Base-by-base conservation (phyloP, 2,888 invertebrate genomes). In the Drosophila algonquin region DNA sequence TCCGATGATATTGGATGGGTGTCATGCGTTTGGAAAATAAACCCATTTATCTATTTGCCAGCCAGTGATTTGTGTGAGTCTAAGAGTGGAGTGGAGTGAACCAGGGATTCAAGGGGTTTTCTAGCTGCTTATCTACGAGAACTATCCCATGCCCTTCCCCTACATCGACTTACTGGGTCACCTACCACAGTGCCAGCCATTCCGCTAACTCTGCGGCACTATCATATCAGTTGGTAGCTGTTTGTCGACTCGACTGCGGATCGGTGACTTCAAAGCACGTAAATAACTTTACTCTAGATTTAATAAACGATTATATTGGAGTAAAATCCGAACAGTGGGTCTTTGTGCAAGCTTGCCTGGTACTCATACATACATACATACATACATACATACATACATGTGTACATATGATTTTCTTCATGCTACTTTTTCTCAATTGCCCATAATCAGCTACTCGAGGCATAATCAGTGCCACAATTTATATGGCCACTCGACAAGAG, bases 261-360 rank as follows among this genome's bases (percentile, higher is more conserved):
- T 57, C 83, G 83, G 87, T 18, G 27, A 74, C 70, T 73, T 87
- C 80, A 84, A 84, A 84, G 85, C 46, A 46, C 10, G 48, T 32
- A 84, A 84, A 81, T 87, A 84, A 79, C 80, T 87, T 84, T 84
- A 78, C 87, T 85, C 82, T 85, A 81, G 83, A 84, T 84, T 84
- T 84, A 84, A 85, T 76, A 84, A 84, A 75, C 83, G 83, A 87
- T 84, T 84, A 84, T 80, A 74, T 73, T 75, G 85, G 82, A 80
- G 82, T 85, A 80, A 81, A 77, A 77, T 77, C 80, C 68, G 53
- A 60, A 57, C 62, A 71, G 70, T 14, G 48, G 55, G 53, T 61
- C 57, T 69, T 65, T 69, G 60, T 27, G 44, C 67, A 14, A 14
- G 40, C 21, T 50, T 46, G 21, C 21, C 45, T 10, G 35, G 35